Conservation (phyloP, 2,113 vertebrate species). For the Isichthys henryi region DNA sequence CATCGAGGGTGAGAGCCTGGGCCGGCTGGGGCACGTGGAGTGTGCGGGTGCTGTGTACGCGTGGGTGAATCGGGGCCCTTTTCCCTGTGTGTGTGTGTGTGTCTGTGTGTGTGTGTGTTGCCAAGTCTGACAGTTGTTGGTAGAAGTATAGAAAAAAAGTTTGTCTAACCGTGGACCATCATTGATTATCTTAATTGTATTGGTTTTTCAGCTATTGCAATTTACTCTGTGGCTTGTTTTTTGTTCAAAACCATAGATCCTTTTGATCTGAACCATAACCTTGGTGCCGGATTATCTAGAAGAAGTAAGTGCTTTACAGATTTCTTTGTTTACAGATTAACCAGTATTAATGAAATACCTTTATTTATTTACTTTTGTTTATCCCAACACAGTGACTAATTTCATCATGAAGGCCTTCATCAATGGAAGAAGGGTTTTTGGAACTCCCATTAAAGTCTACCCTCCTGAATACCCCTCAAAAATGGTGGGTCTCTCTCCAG, state of each 20-base stretch:
- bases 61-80: background rate
- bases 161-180: background rate
- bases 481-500: slow-evolving; percentile 63
- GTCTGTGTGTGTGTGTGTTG: background rate
- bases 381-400: slow-evolving; percentile 75
- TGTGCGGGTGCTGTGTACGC: background rate
- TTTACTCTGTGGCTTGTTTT: background rate
- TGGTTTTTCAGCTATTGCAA: background rate
- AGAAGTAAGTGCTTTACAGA: slow-evolving; percentile 71
- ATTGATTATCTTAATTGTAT: background rate
- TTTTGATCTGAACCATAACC: slow-evolving; percentile 92
- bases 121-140: background rate
- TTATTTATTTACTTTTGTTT: background rate
- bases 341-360: background rate
- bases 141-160: background rate
- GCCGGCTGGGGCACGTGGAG: background rate
- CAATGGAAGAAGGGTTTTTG: slow-evolving; percentile 85
- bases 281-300: slow-evolving; percentile 87
- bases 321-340: background rate
- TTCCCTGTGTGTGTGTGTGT: background rate
- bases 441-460: slow-evolving; percentile 69
- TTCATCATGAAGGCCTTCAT: slow-evolving; percentile 98
- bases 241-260: slow-evolving; percentile 63
- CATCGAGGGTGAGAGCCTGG: slow-evolving; percentile 77
- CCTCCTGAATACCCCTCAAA: slow-evolving; percentile 70